Evolutionary conservation across 2,113 vertebrate species (phyloP), one percentile per base, ranked within the genome.

Genomic region (chimpanzee (Pan troglodytes)): DNA sequence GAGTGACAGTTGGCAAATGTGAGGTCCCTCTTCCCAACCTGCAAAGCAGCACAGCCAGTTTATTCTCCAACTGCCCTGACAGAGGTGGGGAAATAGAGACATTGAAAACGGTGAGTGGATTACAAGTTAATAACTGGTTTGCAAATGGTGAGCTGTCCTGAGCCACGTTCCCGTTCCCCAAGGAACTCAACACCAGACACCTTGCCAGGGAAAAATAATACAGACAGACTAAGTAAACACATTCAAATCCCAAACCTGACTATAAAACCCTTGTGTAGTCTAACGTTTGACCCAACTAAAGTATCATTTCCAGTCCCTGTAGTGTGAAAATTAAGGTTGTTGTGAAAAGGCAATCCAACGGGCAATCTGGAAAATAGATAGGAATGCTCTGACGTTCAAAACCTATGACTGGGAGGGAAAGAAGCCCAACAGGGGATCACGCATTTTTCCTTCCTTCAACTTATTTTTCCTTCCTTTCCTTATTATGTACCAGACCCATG

Each of bases 171-270:
- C 12, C 5, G 0, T 55, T 83, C 82, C 43, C 82, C 27, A 4
- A 38, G 79, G 83, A 93, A 50, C 50, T 23, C 52, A 79, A 95
- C 40, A 30, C 16, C 32, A 84, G 32, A 80, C 43, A 79, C 22
- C 52, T 23, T 12, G 27, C 38, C 83, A 83, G 89, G 82, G 67
- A 79, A 92, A 90, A 96, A 92, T 35, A 93, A 88, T 27, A 76
- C 81, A 91, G 50, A 50, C 78, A 75, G 87, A 32, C 64, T 13
- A 52, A 0, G 2, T 68, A 73, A 88, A 95, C 67, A 90, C 59
- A 90, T 40, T 92, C 87, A 94, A 88, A 95, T 57, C 89, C 59
- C 80, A 55, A 82, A 67, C 64, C 57, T 81, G 83, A 73, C 72
- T 67, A 48, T 38, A 76, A 72, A 93, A 85, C 73, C 43, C 83